Evolutionary conservation across 2,113 vertebrate species (phyloP).

Genomic region (Todiramphus saurophagus): DNA sequence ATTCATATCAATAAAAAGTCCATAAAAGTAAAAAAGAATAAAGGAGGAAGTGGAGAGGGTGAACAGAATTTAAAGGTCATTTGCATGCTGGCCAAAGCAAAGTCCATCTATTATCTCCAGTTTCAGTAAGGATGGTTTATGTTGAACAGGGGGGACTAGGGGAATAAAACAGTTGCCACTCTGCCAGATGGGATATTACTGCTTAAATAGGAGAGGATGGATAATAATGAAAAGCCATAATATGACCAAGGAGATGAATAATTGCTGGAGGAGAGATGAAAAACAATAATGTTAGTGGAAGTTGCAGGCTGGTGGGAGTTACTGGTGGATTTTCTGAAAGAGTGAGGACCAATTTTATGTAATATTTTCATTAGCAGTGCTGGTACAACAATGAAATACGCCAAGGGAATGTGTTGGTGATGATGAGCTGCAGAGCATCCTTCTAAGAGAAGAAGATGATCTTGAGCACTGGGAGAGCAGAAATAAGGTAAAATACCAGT

Average conservation of each 20-base stretch:
- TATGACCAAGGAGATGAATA: neutral
- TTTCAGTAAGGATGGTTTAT: neutral
- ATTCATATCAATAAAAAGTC: neutral
- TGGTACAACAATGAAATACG: neutral
- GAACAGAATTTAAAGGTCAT: neutral
- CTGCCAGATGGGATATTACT: constrained; percentile 5
- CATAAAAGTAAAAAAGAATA: neutral
- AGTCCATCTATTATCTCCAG: fast-evolving
- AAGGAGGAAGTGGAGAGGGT: neutral
- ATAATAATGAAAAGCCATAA: neutral
- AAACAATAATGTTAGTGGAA: neutral
- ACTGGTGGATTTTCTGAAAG: neutral
- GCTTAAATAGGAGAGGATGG: neutral
- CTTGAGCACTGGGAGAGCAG: neutral
- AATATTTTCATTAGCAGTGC: neutral
- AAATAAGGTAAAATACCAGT: neutral
- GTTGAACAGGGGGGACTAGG: neutral
- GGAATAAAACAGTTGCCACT: neutral
- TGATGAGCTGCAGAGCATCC: fast-evolving
- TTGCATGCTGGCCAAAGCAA: neutral
- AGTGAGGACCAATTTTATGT: neutral
- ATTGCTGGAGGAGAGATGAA: neutral
- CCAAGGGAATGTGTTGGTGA: neutral
- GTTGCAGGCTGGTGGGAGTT: neutral
- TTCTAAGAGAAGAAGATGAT: neutral